phyloP scores from a whole-genome alignment of 2,797 vertebrate species.

The Erithacus rubecula region DNA sequence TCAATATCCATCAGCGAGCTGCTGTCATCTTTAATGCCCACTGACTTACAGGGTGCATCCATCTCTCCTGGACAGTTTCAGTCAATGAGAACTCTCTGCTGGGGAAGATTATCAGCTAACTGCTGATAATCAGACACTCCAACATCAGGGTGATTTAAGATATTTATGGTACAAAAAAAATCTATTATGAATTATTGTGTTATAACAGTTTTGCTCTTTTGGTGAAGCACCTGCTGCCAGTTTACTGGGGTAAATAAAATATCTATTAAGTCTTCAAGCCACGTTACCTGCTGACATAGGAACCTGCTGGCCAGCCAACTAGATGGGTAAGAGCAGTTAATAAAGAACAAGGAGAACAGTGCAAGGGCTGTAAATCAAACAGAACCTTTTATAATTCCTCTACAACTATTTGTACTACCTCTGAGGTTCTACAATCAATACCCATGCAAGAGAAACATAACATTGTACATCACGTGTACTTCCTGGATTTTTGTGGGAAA shows the following conservation, averaged over 20 bases:
- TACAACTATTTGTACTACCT: background rate
- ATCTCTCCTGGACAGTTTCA: background rate
- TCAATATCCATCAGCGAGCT: background rate
- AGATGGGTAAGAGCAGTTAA: background rate
- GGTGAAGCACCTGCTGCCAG: background rate
- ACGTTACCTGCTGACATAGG: background rate
- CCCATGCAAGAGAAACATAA: background rate
- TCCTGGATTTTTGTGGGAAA: background rate
- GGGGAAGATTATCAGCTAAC: background rate
- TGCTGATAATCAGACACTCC: background rate
- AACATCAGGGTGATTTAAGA: background rate
- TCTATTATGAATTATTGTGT: background rate
- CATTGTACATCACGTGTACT: rapidly evolving
- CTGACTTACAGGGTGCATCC: background rate
- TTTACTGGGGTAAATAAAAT: background rate
- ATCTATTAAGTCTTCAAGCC: background rate
- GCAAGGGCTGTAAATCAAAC: background rate
- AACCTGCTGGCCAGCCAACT: background rate
- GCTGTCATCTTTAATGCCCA: background rate
- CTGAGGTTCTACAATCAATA: background rate
- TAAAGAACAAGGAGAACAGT: background rate
- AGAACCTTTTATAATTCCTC: background rate
- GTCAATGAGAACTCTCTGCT: background rate
- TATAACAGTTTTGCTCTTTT: background rate
- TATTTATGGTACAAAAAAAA: background rate